A percentile compares a stretch with the other conserved stretches of the same genome.
phyloP scores from a whole-genome alignment of 2,888 invertebrate species.

The Drosophila mimetica region DNA sequence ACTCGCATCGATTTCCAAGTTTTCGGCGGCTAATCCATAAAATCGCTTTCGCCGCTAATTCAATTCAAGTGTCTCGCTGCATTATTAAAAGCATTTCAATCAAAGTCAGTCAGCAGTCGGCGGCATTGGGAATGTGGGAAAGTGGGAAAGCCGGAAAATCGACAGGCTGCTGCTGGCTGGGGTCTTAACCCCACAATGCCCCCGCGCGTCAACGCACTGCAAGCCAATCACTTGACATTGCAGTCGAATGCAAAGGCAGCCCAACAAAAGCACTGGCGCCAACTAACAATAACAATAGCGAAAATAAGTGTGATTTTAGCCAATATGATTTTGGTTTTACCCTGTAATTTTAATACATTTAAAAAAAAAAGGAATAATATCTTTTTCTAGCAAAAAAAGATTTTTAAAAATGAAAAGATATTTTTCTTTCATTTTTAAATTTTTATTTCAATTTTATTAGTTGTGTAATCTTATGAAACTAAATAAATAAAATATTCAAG shows the following conservation, averaged over 20 bases:
- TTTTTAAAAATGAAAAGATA: too few relatives aligned
- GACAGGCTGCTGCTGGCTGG: background rate
- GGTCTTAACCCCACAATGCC: constrained; percentile 3
- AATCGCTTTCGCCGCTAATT: constrained; percentile 54
- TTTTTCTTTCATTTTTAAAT: too few relatives aligned
- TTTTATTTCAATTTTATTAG: too few relatives aligned
- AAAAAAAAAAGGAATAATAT: too few relatives aligned
- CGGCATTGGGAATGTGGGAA: background rate
- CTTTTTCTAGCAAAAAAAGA: too few relatives aligned
- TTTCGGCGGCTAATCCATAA: constrained; percentile 33
- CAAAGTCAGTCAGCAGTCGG: constrained; percentile 45
- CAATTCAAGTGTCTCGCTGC: constrained; percentile 66
- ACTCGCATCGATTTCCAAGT: constrained; percentile 1
- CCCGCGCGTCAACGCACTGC: constrained; percentile 5
- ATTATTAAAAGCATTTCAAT: constrained; percentile 71
- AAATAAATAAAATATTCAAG: too few relatives aligned
- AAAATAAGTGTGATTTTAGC: background rate
- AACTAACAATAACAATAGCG: constrained; percentile 36
- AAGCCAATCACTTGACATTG: constrained; percentile 75
- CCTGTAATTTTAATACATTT: background rate
- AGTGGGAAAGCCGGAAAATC: background rate
- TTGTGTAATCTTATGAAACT: too few relatives aligned
- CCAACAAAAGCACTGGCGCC: constrained; percentile 10
- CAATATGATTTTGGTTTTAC: background rate
- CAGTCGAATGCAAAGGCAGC: constrained; percentile 59